Conservation (phyloP, 2,797 vertebrate genomes). For the Somateria mollissima region DNA sequence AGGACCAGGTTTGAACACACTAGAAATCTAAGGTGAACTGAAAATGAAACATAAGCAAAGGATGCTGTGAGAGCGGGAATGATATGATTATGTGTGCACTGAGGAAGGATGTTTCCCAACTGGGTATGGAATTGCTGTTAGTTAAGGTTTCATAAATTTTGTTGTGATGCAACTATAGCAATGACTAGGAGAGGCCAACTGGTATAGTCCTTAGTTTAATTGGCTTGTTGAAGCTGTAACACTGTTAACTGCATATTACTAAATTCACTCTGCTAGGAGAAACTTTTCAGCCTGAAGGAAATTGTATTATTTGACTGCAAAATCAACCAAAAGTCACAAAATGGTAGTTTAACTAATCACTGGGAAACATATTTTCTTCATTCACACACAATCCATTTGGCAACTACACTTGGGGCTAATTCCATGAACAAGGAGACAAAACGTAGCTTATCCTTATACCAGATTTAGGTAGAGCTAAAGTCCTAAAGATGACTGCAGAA, state of each 20-base stretch:
- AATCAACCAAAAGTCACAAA: background rate
- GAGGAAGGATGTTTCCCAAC: background rate
- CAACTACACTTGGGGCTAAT: background rate
- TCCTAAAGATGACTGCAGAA: background rate
- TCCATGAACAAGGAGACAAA: background rate
- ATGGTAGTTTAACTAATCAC: background rate
- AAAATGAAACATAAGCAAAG: background rate
- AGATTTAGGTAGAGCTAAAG: background rate
- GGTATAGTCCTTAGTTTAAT: background rate
- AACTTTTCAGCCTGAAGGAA: background rate
- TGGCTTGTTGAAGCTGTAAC: background rate
- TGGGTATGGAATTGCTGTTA: background rate
- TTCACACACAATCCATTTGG: background rate
- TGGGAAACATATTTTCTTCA: background rate
- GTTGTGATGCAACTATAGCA: background rate
- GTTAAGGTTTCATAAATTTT: background rate
- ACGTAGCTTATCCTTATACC: background rate
- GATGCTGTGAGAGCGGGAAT: background rate
- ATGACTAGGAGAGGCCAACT: background rate
- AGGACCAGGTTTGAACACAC: background rate
- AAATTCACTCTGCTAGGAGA: background rate
- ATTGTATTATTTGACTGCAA: background rate
- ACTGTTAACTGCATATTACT: background rate
- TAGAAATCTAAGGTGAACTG: background rate
- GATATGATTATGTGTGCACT: background rate